Conservation (phyloP, 2,888 invertebrate species). For the Arenicola marina region DNA sequence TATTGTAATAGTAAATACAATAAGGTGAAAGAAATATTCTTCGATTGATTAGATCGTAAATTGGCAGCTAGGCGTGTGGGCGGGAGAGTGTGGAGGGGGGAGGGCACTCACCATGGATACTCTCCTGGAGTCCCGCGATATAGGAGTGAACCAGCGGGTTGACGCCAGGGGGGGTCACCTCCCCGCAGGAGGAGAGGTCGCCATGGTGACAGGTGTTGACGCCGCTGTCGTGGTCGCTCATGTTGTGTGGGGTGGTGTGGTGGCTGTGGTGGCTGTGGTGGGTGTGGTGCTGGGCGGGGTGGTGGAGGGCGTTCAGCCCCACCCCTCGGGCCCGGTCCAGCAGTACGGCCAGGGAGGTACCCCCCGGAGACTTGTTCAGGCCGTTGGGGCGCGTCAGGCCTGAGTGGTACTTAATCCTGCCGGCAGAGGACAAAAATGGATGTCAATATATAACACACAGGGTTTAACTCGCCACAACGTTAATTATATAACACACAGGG, state of each 20-base stretch:
- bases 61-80: too few species aligned
- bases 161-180: conserved; percentile 16
- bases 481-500: too few species aligned
- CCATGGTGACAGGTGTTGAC: conserved; percentile 18
- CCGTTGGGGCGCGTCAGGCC: conserved; percentile 19
- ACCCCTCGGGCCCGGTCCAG: conserved; percentile 18
- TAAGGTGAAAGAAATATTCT: too few species aligned
- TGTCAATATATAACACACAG: neutral
- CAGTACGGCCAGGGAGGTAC: conserved; percentile 11
- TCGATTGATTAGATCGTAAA: too few species aligned
- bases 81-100: too few species aligned
- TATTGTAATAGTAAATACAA: too few species aligned
- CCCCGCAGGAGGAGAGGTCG: conserved; percentile 15
- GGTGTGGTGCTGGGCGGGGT: neutral
- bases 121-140: conserved; percentile 11
- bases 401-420: conserved; percentile 22
- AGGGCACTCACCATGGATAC: too few species aligned
- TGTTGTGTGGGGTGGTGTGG: conserved; percentile 9
- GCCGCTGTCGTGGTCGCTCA: conserved; percentile 26
- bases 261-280: too few species aligned
- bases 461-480: too few species aligned
- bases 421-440: too few species aligned
- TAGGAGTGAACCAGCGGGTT: conserved; percentile 20
- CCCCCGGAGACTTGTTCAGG: conserved; percentile 14
- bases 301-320: too few species aligned